Percentiles rank a stretch among this genome's conserved stretches.
Conservation (phyloP, 2,888 invertebrate species). For the Leucania comma region DNA sequence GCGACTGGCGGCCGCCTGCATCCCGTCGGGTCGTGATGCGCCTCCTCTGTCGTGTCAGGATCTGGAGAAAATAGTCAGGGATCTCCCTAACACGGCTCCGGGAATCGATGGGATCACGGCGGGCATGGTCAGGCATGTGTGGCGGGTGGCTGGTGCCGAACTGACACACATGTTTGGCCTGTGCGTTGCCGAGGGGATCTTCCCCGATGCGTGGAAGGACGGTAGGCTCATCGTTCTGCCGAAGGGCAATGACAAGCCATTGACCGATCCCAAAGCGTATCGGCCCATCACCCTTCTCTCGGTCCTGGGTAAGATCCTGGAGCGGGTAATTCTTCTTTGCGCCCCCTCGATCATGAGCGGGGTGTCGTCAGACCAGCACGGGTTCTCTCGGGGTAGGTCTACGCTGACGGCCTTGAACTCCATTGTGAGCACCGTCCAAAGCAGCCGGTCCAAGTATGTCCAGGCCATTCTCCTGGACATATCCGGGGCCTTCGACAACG, state of each 20-base stretch:
- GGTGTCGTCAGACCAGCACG: no score
- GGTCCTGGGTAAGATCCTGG: no score
- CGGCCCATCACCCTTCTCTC: slow-evolving; percentile 48
- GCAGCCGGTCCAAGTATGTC: slow-evolving; percentile 42
- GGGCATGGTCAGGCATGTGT: background rate
- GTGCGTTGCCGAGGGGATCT: no score
- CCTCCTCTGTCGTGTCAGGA: no score
- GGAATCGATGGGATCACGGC: slow-evolving; percentile 66
- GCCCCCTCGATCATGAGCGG: no score
- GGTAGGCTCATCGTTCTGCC: slow-evolving; percentile 14
- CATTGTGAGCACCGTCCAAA: no score
- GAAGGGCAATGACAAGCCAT: slow-evolving; percentile 57
- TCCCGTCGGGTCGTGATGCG: no score
- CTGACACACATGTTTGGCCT: slow-evolving; percentile 1
- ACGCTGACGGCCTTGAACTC: slow-evolving; percentile 53
- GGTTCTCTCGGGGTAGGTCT: no score
- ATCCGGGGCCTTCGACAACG: slow-evolving; percentile 69
- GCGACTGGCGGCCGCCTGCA: no score
- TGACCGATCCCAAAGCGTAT: slow-evolving; percentile 58
- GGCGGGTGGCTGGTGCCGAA: background rate
- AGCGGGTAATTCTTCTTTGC: no score
- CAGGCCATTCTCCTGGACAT: slow-evolving; percentile 65
- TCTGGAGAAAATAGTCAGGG: slow-evolving; percentile 42
- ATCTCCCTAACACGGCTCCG: slow-evolving; percentile 64
- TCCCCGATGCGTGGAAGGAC: slow-evolving; percentile 54